phyloP scores from a whole-genome alignment of 53 echinoderm and acorn worm species.

The Patiria pectinifera region DNA sequence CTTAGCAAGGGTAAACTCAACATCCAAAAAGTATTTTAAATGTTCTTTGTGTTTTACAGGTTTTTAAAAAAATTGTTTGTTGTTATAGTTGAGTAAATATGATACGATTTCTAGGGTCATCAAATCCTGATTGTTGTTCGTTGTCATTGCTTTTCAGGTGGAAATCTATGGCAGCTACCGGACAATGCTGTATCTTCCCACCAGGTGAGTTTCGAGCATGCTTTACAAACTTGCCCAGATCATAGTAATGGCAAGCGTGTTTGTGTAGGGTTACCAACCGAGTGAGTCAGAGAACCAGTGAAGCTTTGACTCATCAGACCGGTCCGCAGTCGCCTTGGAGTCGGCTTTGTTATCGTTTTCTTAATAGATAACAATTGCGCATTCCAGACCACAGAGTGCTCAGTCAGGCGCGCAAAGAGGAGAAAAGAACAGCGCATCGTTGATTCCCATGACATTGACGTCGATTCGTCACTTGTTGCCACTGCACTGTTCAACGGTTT shows the following conservation, averaged over 20 bases:
- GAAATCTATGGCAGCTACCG: slow-evolving; percentile 94
- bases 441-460: background rate
- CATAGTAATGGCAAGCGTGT: background rate
- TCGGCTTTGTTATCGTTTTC: background rate
- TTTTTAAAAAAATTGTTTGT: too few species aligned
- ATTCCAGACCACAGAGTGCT: background rate
- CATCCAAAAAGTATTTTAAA: too few species aligned
- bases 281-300: background rate
- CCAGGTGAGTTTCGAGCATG: slow-evolving; percentile 74
- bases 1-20: too few species aligned
- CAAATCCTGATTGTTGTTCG: background rate
- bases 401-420: background rate
- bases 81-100: background rate
- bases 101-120: background rate
- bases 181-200: slow-evolving; percentile 92
- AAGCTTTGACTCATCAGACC: background rate
- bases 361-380: background rate
- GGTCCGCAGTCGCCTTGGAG: background rate
- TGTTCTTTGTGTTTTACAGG: too few species aligned
- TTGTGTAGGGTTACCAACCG: background rate
- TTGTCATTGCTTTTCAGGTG: slow-evolving; percentile 69
- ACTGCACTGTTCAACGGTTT: too few species aligned
- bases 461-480: too few species aligned
- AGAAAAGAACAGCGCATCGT: background rate
- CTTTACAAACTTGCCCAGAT: background rate